Base-by-base conservation (phyloP, 1,140 invertebrate species). In the Caerostris extrusa region DNA sequence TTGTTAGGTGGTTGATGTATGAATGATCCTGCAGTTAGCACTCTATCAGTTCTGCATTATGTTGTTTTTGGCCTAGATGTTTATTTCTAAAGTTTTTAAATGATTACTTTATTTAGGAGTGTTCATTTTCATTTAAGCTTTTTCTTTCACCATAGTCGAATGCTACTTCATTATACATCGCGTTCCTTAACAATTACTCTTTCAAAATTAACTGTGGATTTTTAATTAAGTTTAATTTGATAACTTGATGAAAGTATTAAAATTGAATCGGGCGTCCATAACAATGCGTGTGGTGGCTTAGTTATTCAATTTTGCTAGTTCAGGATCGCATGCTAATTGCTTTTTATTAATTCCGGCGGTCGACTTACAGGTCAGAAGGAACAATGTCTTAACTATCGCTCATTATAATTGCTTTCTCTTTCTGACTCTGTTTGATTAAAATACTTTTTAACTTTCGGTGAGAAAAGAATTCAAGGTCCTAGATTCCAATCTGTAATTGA, bases 21-120 rank as follows among this genome's bases (percentile, higher is more conserved):
- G 69, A 77, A 0, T 10, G 34, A 53, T 34, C 34, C 3, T 12
- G 19, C 69, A 71, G 0, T 34, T 34, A 34, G 34, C 34, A 34
- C 34, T 34, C 34, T 34, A 34, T 34, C 34, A 34, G 34, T 34
- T 2, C 34, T 34, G 34, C 34, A 34, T 34, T 67, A n/a, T 5
- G 5, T 17, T 67, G 61, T n/a, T 34, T 34, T 34, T 53, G 71
- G 71, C 12, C 34, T 14, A 69, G 10, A 77, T 50, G 34, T 50
- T 53, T 77, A 50, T 12, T 53, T 50, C 53, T 77, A 77, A 77
- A 77, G 71, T 50, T 77, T 34, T 77, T 77, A 34, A 77, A 77
- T 77, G 53, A 69, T 69, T 69, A 69, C 3, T 50, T 53, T 50
- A 77, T 77, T 77, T 77, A 77, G 50, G 71, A 77, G 71, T 12